Evolutionary conservation across 2,113 vertebrate species (phyloP).

Genomic region (Brachionichthys hirsutus): DNA sequence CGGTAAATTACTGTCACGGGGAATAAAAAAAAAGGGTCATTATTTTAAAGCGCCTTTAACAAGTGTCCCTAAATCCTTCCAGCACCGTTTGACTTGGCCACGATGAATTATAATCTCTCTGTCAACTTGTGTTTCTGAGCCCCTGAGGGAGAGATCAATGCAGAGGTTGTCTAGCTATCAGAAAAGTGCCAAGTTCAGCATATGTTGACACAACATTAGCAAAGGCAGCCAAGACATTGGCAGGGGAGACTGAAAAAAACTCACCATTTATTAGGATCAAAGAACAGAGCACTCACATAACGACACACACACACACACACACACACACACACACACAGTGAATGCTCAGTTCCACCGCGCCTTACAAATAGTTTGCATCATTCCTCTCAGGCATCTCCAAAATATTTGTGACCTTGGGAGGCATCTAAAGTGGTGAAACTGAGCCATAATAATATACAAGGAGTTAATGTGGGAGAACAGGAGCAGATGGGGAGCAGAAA

Average conservation of each 20-base stretch:
- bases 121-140: conserved; percentile 29
- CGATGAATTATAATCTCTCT: conserved; percentile 31
- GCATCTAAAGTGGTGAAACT: conserved; percentile 14
- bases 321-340: conserved; percentile 5
- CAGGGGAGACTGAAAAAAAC: neutral
- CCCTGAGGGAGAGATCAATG: conserved; percentile 49
- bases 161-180: conserved; percentile 18
- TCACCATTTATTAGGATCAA: conserved; percentile 14
- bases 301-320: neutral
- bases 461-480: neutral
- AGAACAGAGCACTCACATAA: conserved; percentile 1
- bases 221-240: conserved; percentile 7
- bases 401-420: conserved; percentile 10
- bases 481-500: conserved; percentile 7
- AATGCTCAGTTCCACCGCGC: neutral
- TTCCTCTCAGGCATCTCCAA: conserved; percentile 11
- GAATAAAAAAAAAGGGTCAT: conserved; percentile 3
- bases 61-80: conserved; percentile 15
- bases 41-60: conserved; percentile 9
- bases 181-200: conserved; percentile 47
- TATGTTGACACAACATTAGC: conserved; percentile 2
- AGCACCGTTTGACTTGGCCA: conserved; percentile 24
- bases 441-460: conserved; percentile 17
- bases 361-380: conserved; percentile 1
- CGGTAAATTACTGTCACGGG: neutral